Base-by-base conservation (phyloP, 2,888 invertebrate species). In the Habrosyne pyritoides region DNA sequence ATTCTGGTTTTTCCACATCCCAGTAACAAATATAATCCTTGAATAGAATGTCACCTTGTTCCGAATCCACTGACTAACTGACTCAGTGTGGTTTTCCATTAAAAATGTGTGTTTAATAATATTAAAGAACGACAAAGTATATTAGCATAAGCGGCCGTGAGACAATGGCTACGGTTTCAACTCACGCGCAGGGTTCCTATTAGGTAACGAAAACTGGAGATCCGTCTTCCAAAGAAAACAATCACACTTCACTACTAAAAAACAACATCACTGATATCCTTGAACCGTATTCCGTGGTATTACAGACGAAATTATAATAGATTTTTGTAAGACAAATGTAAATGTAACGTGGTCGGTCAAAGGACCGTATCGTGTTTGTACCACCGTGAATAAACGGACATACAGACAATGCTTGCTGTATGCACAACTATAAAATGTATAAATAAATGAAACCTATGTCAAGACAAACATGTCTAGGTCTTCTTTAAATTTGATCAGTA, bases 301-400 rank as follows among this genome's bases (percentile, higher is more conserved):
- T 72, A 71, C 57, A 64, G 61, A 58, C 36, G 21, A 67, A 59
- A 56, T 63, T 65, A 33, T 55, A 62, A 63, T 59, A 53, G 48
- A 47, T 53, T 21, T 50, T 2, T 48, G 26, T 42, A 55, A 42
- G 21, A 56, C 53, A 33, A 52, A 57, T 53, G 61, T 53, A 63
- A 60, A 54, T 47, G 33, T 62, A 60, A 59, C 10, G 36, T 66
- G 63, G 76, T 54, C 53, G 63, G 61, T 73, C 56, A 65, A 75
- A 83, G 75, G 75, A 83, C 85, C 87, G 83, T 89, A 84, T 82
- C 86, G 81, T 77, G 75, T 83, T 85, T 84, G 81, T 86, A 83
- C 76, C 77, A 87, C 88, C 90, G 86, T 89, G 86, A 73, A 84
- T 87, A 91, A 91, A 88, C 79, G 87, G 83, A 84, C 89, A 84